phyloP scores from a whole-genome alignment of 2,888 invertebrate genomes.

The Eilema caniola region DNA sequence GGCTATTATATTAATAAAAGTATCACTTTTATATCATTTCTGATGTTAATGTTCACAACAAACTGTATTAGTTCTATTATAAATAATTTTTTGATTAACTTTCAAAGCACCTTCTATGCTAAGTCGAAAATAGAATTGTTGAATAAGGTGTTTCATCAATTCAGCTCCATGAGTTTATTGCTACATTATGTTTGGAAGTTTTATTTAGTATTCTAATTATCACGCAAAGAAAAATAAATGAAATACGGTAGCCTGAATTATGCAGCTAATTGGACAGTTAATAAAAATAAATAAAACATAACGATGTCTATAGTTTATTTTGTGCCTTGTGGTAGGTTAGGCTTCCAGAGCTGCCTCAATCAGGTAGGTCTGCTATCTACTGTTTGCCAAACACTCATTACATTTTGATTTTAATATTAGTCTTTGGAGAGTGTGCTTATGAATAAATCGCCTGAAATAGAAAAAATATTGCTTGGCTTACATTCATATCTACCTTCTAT shows the following conservation, averaged over 20 bases:
- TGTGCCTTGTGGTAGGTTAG: not conserved
- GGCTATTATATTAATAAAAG: conserved; percentile 37
- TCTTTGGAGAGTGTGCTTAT: not conserved
- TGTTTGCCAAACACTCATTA: not conserved
- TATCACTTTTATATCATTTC: conserved; percentile 28
- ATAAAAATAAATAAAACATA: not conserved
- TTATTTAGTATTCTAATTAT: not conserved
- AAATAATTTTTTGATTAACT: conserved; percentile 16
- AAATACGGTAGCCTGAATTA: not conserved
- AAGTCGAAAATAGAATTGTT: not conserved
- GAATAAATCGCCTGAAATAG: conserved; percentile 28
- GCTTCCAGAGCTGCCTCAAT: not conserved
- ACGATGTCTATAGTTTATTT: too few species aligned
- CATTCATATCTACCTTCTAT: conserved; percentile 26
- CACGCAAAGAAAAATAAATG: not conserved
- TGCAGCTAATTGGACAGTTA: not conserved
- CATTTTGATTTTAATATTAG: too few species aligned
- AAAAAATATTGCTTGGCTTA: conserved; percentile 36
- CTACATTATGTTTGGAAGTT: not conserved
- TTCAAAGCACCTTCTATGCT: not conserved
- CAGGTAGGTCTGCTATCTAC: not conserved
- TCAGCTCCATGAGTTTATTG: not conserved
- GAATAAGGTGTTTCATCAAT: conserved; percentile 1
- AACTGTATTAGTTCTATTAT: conserved; percentile 28
- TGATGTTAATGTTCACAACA: conserved; percentile 26